phyloP scores from a whole-genome alignment of 2,113 vertebrate species.

The Grantiella picta region DNA sequence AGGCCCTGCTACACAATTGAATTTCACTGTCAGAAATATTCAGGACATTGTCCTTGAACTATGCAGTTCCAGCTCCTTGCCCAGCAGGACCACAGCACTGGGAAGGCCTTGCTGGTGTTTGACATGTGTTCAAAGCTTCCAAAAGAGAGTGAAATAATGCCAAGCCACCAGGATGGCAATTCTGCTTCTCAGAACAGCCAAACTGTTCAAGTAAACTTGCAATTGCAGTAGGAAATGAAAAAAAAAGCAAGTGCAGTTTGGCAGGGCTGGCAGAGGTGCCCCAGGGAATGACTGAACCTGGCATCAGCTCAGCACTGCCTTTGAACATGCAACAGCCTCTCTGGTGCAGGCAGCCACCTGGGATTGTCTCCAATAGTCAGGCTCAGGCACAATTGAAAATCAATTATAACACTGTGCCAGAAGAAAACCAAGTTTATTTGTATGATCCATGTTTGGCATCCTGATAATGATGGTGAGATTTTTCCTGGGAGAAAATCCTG shows the following conservation, averaged over 20 bases:
- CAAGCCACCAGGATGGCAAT: background rate
- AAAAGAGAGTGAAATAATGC: background rate
- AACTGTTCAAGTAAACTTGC: background rate
- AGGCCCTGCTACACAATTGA: background rate
- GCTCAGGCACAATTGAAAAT: background rate
- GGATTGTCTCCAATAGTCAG: background rate
- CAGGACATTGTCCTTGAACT: background rate
- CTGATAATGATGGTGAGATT: background rate
- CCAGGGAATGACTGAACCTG: accelerated
- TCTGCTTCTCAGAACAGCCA: background rate
- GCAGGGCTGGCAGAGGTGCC: background rate
- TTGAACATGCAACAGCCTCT: background rate
- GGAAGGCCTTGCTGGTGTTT: background rate
- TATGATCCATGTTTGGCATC: accelerated
- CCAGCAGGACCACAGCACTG: background rate
- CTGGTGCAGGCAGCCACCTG: background rate
- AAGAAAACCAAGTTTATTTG: background rate
- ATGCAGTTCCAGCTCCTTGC: background rate
- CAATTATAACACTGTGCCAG: background rate
- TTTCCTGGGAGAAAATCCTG: background rate
- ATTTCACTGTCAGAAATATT: background rate
- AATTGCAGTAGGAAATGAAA: background rate
- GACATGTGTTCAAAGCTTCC: background rate
- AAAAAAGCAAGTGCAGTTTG: background rate
- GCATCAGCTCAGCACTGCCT: background rate